Base-by-base conservation (phyloP, 2,888 invertebrate genomes). In the Stenchaetothrips biformis region DNA sequence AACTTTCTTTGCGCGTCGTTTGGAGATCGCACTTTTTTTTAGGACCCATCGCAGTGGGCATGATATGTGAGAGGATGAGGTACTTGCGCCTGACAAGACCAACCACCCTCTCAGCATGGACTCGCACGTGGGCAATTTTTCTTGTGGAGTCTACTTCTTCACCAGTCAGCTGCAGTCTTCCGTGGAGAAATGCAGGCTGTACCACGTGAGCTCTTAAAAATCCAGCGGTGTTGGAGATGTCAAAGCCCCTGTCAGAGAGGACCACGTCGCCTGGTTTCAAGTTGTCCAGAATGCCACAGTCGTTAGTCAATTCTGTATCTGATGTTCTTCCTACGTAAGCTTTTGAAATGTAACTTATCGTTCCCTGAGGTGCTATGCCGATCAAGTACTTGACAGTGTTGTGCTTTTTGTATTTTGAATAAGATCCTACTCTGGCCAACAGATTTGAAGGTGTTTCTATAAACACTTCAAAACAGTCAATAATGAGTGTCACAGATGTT, bases 311-410 rank as follows among this genome's bases (percentile, higher is more conserved):
- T 4, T 62, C 25, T 21, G 81, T 79, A 79, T 83, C 83, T 37
- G 80, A 59, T 6, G 77, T 62, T 11, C 82, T 47, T 11, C 83
- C 83, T 48, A 81, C 82, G 78, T 78, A 82, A 8, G 80, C 80
- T n/a, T 80, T 80, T 48, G 82, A 82, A 13, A 83, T 78, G 79
- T 80, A 83, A 2, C 79, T 80, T 13, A 82, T 62, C 18, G 80
- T 53, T 4, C 83, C 82, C 48, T 82, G 78, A 16, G 83, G 83
- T 13, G 83, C 82, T 53, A 80, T 80, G 0, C 81, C 81, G 21
- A 83, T 80, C 37, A 83, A 78, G 49, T 77, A 82, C 80, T 83
- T 83, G 4, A 82, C 79, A 9, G 82, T 83, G 78, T 83, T 82
- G 53, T 78, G 80, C 25, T 80, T 77, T 79, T 82, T 82, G 47